Evolutionary conservation across 2,888 invertebrate species (phyloP).

Genomic region (Esperia sulphurella): DNA sequence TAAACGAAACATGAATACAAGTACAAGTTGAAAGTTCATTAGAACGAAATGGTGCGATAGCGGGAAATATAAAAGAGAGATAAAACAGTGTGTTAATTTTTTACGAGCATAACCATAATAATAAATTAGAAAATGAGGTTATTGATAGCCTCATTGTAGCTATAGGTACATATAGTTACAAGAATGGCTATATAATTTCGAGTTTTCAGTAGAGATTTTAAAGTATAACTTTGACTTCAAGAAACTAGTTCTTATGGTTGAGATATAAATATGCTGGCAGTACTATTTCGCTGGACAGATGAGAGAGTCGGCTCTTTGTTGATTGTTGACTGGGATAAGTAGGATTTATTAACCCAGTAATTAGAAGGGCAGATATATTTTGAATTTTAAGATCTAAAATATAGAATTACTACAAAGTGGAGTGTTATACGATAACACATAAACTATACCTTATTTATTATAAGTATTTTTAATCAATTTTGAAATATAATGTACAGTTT

Average conservation of each 20-base stretch:
- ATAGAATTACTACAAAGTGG: no score
- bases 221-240: not conserved
- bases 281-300: no score
- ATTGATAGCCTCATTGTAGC: slow-evolving; percentile 11
- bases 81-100: slow-evolving; percentile 14
- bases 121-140: slow-evolving; percentile 17
- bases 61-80: slow-evolving; percentile 27
- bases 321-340: no score
- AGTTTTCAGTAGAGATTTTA: not conserved
- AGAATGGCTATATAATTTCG: not conserved
- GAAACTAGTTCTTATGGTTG: no score
- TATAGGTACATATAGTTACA: not conserved
- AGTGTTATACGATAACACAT: no score
- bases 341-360: no score
- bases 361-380: no score
- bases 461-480: not conserved
- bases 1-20: not conserved
- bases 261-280: no score
- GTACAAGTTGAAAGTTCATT: slow-evolving; percentile 31
- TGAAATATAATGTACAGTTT: not conserved
- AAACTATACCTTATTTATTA: no score
- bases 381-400: no score
- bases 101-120: slow-evolving; percentile 21
- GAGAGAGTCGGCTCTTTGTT: no score
- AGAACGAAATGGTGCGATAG: slow-evolving; percentile 23